Evolutionary conservation across 2,113 vertebrate genomes (phyloP), one percentile per base, ranked within the genome.

Genomic region (Glaucidium brasilianum): DNA sequence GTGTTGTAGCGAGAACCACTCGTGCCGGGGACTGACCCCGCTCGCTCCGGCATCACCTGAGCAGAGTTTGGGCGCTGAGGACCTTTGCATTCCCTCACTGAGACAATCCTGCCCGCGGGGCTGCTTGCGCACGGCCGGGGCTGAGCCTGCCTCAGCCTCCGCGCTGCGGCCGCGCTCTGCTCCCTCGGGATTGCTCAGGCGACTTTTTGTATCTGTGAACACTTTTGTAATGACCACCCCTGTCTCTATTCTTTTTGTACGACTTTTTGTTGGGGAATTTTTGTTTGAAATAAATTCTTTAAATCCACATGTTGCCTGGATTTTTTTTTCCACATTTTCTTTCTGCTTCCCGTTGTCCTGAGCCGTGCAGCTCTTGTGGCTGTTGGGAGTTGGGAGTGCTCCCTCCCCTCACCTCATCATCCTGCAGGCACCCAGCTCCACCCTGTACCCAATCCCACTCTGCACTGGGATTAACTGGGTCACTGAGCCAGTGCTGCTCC

Each of bases 31-130:
- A 52, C 89, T 49, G 92, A 34, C 27, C 71, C 78, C 0, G 2
- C 83, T 66, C 1, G 0, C 62, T 59, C 53, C 4, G 4, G 53
- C 7, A 9, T 21, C 29, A 20, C 63, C 81, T n/a, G 81, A 45
- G 88, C 82, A 64, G 86, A 23, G 49, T 86, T 80, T 80, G 63
- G 80, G 87, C 58, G 76, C 95, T 6, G 84, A 76, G 83, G 84
- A 95, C 93, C 41, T 92, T 92, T 88, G 67, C 94, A 93, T 97
- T 96, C 95, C 95, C 85, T 94, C 85, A 5, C 78, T 91, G 96
- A 90, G 92, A 37, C 89, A 89, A 83, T 86, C 86, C 89, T 47
- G 58, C n/a, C 68, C 2, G 2, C 0, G 27, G 72, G 53, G 73
- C 52, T 6, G 29, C 23, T 71, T 6, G 0, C 2, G 19, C n/a